Base-by-base conservation (phyloP, 2,113 vertebrate genomes). In the Gobius niger region DNA sequence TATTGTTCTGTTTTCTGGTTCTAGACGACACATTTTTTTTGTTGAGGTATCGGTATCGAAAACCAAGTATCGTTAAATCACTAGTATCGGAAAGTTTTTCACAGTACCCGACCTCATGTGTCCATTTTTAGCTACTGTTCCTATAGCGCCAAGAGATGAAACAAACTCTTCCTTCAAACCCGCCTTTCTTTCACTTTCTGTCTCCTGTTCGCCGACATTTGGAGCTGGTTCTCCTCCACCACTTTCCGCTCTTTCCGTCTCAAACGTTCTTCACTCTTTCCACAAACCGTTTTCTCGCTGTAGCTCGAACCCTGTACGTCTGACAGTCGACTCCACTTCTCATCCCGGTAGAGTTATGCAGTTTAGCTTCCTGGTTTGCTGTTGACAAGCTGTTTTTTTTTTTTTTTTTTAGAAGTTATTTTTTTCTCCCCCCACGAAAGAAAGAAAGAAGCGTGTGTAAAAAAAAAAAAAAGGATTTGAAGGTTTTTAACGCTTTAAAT, bases 401-500 rank as follows among this genome's bases (percentile, higher is more conserved):
- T 3, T 34, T 34, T 34, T 34, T 34, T 34, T 34, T 34, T 34
- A n/a, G n/a, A n/a, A n/a, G n/a, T n/a, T n/a, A n/a, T 34, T 34
- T 34, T 34, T 34, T 34, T 4, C 24, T 4, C 2, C 5, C 24
- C 24, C 5, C 5, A 34, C 24, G 24, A 34, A 34, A 34, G 24
- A 34, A n/a, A n/a, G n/a, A n/a, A 44, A 47, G 34, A 83, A 44
- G 77, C 84, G 70, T 71, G 82, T 77, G 82, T 74, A 85, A 52
- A 57, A 53, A 11, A 57, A 70, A 78, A 34, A 34, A 34, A 34
- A 34, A n/a, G n/a, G 24, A 34, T 34, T 24, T 70, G 86, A 88
- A 75, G 89, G 85, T 91, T 89, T 90, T 88, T 82, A 88, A 83
- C 12, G 84, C 81, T 88, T 89, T 85, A 86, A 76, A 51, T 77